These are phyloP conservation scores for Jacana jacana DNA, from an alignment of 2,113 vertebrate genomes.

Conservation along the genomic window DNA sequence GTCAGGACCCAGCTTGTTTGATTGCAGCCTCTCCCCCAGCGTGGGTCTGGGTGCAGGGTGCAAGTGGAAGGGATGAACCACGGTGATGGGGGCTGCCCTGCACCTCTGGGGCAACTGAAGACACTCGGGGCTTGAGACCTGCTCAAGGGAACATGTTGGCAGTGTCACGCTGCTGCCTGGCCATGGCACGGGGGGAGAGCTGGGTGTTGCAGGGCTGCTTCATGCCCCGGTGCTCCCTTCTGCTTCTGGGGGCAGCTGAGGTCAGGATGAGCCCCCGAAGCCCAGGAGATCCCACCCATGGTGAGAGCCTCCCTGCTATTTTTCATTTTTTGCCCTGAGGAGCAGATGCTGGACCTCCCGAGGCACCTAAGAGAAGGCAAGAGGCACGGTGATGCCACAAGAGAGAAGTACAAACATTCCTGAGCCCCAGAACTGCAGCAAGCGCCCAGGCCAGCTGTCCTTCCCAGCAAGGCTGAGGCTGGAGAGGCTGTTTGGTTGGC, in stretches of 20 bases:
- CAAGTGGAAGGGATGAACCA: background rate
- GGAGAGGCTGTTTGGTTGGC: no score
- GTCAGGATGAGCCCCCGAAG: background rate
- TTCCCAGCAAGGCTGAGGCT: background rate
- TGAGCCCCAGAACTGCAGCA: background rate
- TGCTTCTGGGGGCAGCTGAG: background rate
- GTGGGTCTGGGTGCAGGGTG: background rate
- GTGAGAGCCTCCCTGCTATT: background rate
- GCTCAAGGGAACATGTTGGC: background rate
- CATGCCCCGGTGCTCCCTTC: background rate
- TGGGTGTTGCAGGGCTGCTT: background rate
- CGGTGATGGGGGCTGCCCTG: background rate
- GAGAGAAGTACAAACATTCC: background rate
- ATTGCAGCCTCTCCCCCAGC: background rate
- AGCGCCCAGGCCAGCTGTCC: background rate
- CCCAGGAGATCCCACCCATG: background rate
- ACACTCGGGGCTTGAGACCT: background rate
- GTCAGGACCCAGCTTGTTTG: background rate
- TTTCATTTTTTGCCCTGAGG: background rate
- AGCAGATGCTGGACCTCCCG: background rate
- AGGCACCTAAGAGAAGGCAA: background rate
- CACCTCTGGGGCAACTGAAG: background rate
- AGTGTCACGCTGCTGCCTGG: background rate
- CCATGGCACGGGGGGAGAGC: background rate
- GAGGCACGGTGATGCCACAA: background rate